Evolutionary conservation across 2,113 vertebrate species (phyloP).

Genomic region (Dicentrarchus labrax): DNA sequence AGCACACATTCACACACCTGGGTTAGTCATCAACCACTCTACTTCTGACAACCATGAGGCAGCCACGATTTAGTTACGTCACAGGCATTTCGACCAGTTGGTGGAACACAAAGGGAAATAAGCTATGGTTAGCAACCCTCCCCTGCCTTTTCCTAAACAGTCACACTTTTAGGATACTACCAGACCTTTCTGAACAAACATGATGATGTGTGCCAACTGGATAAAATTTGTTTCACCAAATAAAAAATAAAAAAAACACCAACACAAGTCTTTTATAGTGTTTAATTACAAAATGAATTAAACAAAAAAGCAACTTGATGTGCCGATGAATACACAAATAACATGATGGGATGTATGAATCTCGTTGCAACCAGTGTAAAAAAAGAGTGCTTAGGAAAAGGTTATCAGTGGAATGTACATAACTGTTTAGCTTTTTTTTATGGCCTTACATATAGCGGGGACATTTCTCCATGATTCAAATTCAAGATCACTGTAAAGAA

Average conservation of each 20-base stretch:
- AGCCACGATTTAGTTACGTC: neutral
- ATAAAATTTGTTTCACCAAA: neutral
- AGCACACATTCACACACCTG: neutral
- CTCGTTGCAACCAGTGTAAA: slow-evolving; percentile 43
- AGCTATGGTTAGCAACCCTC: neutral
- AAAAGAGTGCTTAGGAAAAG: slow-evolving; percentile 30
- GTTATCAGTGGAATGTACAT: slow-evolving; percentile 52
- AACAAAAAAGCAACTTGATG: slow-evolving; percentile 38
- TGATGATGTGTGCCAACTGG: neutral
- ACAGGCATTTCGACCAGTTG: neutral
- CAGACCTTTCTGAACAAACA: neutral
- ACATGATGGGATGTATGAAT: slow-evolving; percentile 25
- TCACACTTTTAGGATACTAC: neutral
- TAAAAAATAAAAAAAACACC: slow-evolving; percentile 4
- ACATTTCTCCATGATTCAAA: slow-evolving; percentile 3
- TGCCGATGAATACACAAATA: slow-evolving; percentile 43
- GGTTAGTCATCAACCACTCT: too few species aligned
- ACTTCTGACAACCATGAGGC: neutral
- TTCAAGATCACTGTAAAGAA: slow-evolving; percentile 4
- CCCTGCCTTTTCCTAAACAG: neutral
- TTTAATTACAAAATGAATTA: slow-evolving; percentile 81
- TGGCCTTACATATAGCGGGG: neutral
- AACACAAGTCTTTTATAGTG: slow-evolving; percentile 41
- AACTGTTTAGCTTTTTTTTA: neutral
- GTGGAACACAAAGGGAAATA: neutral